Percentiles rank a stretch among this genome's conserved stretches.
phyloP scores from a whole-genome alignment of 1,140 invertebrate genomes.

The Anastrepha obliqua region DNA sequence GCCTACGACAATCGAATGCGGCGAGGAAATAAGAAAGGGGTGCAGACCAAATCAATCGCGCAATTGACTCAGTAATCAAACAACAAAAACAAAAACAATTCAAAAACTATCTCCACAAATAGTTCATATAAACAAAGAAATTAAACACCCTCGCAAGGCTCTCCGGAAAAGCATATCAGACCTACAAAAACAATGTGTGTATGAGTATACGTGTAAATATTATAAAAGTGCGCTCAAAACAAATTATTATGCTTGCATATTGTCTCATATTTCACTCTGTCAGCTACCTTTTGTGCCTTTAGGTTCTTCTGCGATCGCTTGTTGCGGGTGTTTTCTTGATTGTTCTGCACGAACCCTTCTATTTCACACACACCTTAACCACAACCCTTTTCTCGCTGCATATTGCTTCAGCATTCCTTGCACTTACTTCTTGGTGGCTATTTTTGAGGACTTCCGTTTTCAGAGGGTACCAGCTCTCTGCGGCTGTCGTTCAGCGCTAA shows the following conservation, averaged over 20 bases:
- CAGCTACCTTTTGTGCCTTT: neutral
- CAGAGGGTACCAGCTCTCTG: neutral
- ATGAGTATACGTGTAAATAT: neutral
- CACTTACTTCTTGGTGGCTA: neutral
- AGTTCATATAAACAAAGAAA: neutral
- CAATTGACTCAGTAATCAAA: neutral
- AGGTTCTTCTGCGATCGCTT: neutral
- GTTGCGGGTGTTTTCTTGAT: constrained; percentile 42
- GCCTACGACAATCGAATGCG: neutral
- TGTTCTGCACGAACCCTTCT: neutral
- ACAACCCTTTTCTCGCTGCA: neutral
- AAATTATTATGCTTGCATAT: constrained; percentile 44
- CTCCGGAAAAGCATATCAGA: too few relatives aligned
- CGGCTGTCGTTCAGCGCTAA: constrained; percentile 2
- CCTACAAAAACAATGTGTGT: too few relatives aligned
- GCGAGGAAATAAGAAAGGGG: neutral
- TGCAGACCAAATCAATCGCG: constrained; percentile 35
- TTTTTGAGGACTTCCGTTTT: constrained; percentile 40
- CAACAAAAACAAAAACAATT: constrained; percentile 5
- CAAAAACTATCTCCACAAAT: neutral
- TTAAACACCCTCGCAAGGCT: constrained; percentile 18
- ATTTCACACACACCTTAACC: neutral
- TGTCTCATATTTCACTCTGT: constrained; percentile 40
- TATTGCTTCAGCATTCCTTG: neutral
- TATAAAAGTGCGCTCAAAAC: neutral